Conservation (phyloP, 2,113 vertebrate species). For the Pogonocichla stellata region DNA sequence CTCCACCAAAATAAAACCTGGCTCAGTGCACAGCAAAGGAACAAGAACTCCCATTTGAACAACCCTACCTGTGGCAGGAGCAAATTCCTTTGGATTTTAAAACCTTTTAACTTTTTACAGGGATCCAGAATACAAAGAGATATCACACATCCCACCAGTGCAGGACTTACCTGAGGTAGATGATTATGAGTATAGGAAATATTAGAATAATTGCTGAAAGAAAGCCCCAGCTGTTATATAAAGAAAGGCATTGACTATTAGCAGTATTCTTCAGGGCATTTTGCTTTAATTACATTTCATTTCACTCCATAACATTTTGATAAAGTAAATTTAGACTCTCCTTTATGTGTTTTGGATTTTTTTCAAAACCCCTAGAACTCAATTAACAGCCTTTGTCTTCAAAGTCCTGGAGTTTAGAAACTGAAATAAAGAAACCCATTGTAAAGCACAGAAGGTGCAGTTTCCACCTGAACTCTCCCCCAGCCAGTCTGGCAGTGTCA, state of each 20-base stretch:
- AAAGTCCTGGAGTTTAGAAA: background rate
- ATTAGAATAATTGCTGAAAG: background rate
- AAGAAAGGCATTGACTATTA: background rate
- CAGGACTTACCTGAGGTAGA: background rate
- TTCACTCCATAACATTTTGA: background rate
- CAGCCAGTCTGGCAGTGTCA: background rate
- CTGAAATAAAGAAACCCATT: background rate
- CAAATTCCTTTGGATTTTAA: background rate
- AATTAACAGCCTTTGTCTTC: background rate
- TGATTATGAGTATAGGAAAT: background rate
- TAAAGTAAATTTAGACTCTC: background rate
- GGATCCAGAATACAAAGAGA: background rate
- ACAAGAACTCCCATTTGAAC: background rate
- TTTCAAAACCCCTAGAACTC: background rate
- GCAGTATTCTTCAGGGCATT: background rate
- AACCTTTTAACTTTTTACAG: background rate
- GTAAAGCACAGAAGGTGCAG: background rate
- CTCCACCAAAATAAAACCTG: background rate
- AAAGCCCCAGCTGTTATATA: background rate
- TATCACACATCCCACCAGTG: no score
- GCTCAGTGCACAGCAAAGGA: background rate
- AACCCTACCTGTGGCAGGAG: background rate
- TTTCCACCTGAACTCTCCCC: background rate
- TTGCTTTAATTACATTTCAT: background rate
- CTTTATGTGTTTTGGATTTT: background rate